A percentile compares a stretch with the other conserved stretches of the same genome.
phyloP scores from a whole-genome alignment of 2,797 vertebrate genomes.

The Simalia tracyae region DNA sequence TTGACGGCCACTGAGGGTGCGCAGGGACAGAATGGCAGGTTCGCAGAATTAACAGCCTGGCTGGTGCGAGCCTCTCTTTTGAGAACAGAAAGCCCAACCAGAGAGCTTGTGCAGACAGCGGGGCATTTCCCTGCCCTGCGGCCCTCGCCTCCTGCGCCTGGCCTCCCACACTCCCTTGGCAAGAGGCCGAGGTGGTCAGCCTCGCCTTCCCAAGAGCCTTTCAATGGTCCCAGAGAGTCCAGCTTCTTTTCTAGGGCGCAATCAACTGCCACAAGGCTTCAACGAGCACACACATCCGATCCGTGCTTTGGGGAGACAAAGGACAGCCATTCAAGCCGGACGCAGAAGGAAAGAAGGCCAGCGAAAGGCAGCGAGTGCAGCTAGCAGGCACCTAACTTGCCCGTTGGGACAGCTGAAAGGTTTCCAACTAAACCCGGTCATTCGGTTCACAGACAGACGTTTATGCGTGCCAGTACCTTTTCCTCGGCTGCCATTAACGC shows the following conservation, averaged over 20 bases:
- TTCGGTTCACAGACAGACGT: slow-evolving; percentile 36
- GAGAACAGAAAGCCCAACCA: neutral
- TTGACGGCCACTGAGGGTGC: neutral
- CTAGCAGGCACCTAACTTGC: slow-evolving; percentile 61
- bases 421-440: slow-evolving; percentile 66
- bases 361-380: slow-evolving; percentile 43
- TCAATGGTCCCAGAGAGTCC: slow-evolving; percentile 53
- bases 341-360: slow-evolving; percentile 47
- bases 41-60: neutral
- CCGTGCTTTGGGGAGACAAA: slow-evolving; percentile 48
- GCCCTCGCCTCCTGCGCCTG: neutral
- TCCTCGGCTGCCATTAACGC: slow-evolving; percentile 86
- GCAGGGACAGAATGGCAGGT: neutral
- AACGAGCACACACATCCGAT: slow-evolving; percentile 54
- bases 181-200: slow-evolving; percentile 28
- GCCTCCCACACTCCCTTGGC: neutral
- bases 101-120: neutral
- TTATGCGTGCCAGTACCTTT: slow-evolving; percentile 88
- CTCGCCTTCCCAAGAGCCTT: slow-evolving; percentile 46
- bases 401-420: slow-evolving; percentile 68
- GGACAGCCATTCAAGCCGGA: slow-evolving; percentile 72
- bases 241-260: slow-evolving; percentile 68
- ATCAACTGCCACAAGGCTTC: slow-evolving; percentile 59
- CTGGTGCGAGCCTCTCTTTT: no score
- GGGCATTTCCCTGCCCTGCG: neutral